Base-by-base conservation (phyloP, 2,888 invertebrate genomes). In the Drosophila setosimentum region DNA sequence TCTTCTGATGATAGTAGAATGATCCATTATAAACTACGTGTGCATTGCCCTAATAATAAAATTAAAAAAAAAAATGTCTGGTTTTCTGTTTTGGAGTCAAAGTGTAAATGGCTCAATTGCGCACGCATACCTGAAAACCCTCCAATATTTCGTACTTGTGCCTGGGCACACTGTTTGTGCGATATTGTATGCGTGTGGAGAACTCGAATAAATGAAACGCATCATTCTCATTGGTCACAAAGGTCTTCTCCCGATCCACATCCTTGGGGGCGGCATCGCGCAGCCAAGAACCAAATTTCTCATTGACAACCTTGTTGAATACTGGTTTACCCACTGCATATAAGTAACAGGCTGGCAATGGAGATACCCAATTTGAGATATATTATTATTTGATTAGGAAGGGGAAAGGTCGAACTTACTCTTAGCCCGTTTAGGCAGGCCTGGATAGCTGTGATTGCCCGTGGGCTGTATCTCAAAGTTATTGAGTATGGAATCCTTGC, bases 1-100 rank as follows among this genome's bases (percentile, higher is more conserved):
- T 94, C 78, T 94, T 94, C 51, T 95, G 95, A 91, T 97, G 96
- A 94, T 99, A 99, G 94, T 97, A 99, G 93, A 99, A 98, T 0
- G 97, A 97, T 0, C 98, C 98, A 90, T 98, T 97, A 94, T 96
- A 98, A 0, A 99, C 95, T n/a, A 98, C 96, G 93, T 99, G 99
- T 2, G 98, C 97, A 91, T 99, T 99, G 2, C 99, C 99, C 96
- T 97, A 3, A 58, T 10, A 87, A 68, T 49, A 16, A 10, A 1
- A 4, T 4, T n/a, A n/a, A n/a, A 21, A 33, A 10, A 2, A 27
- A 72, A n/a, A 30, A 8, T 21, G n/a, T 29, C 0, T 16, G 11
- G 11, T 27, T 27, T 13, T 11, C 16, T 35, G 10, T 10, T 21
- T 27, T 16, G 24, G 2, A 4, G 10, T 27, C 1, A 2, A 11